Evolutionary conservation across 2,797 vertebrate genomes (phyloP), one percentile per base, ranked within the genome.

Genomic region (Sebastes hopkinsi): DNA sequence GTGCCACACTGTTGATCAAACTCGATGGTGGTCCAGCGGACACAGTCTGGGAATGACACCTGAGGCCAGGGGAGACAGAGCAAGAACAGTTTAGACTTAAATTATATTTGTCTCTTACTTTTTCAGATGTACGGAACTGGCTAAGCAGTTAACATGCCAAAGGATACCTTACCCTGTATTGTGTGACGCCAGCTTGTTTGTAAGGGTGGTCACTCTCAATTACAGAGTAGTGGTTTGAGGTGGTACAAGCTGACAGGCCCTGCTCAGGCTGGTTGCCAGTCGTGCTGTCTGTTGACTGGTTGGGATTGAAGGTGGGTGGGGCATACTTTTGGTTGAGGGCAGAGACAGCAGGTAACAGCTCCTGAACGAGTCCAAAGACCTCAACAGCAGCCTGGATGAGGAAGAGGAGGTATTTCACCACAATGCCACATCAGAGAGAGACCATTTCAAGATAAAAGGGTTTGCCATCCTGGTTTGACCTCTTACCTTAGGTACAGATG

Each of bases 261-360:
- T 99, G 98, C 73, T 99, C 98, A 0, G 97, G 98, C 25, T 99
- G 98, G 93, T 99, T 99, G 80, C 99, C 99, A 0, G 98, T 99
- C 13, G 98, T 98, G 93, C 98, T 99, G 88, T 99, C 99, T n/a
- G 98, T 99, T 71, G 98, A 99, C 83, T 99, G 99, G 94, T 99
- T 99, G 66, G 99, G 99, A 83, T 99, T 99, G 90, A 99, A 99
- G 18, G 97, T 96, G 84, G 98, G 98, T 8, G 99, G 99, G 60
- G 98, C 97, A 0, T 99, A 99, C 85, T 99, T 99, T 95, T 99
- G 98, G 94, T 99, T 99, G 89, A 99, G 94, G 86, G 98, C 95
- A 46, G 99, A 99, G 72, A 99, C 98, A 1, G 98, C 97, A 30
- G 99, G 99, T 73, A 99, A 96, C 76, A 99, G 92, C 83, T 99